Evolutionary conservation across 2,113 vertebrate species (phyloP).

Genomic region (Ptychochromis oligacanthus): DNA sequence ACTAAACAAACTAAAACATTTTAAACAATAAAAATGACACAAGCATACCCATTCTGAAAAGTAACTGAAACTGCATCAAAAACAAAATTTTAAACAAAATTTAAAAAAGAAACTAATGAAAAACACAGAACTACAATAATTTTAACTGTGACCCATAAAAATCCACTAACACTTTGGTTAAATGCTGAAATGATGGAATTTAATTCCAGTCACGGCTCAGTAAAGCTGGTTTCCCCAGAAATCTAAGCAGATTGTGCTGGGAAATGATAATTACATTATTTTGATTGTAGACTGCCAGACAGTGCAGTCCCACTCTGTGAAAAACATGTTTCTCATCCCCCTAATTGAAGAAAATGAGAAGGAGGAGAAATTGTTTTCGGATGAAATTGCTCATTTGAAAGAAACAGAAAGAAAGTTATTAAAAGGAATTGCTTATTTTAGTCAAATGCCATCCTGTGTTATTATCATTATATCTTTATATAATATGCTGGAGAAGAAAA

Average conservation of each 20-base stretch:
- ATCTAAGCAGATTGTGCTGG: neutral
- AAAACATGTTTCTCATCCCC: slow-evolving; percentile 3
- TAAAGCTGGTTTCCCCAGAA: neutral
- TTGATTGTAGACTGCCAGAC: neutral
- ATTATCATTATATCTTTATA: neutral
- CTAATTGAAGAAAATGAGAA: slow-evolving; percentile 40
- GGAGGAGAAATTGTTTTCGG: slow-evolving; percentile 24
- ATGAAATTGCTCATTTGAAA: slow-evolving; percentile 32
- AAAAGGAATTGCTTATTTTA: slow-evolving; percentile 10
- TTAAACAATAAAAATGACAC: neutral
- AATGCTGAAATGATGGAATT: neutral
- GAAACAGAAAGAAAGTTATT: slow-evolving; percentile 2
- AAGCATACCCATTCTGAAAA: neutral
- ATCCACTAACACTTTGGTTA: neutral
- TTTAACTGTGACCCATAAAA: neutral
- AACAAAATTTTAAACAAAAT: neutral
- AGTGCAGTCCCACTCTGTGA: neutral
- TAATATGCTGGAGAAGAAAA: neutral
- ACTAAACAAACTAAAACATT: neutral
- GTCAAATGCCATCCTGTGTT: neutral
- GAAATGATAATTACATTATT: slow-evolving; percentile 22
- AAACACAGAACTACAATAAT: neutral
- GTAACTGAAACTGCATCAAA: neutral
- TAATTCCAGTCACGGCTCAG: slow-evolving; percentile 9
- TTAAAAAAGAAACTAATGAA: neutral